A percentile compares a stretch with the other conserved stretches of the same genome.
These are phyloP conservation scores for Panthera uncia DNA, from an alignment of 2,113 vertebrate genomes.

Conservation along the genomic window DNA sequence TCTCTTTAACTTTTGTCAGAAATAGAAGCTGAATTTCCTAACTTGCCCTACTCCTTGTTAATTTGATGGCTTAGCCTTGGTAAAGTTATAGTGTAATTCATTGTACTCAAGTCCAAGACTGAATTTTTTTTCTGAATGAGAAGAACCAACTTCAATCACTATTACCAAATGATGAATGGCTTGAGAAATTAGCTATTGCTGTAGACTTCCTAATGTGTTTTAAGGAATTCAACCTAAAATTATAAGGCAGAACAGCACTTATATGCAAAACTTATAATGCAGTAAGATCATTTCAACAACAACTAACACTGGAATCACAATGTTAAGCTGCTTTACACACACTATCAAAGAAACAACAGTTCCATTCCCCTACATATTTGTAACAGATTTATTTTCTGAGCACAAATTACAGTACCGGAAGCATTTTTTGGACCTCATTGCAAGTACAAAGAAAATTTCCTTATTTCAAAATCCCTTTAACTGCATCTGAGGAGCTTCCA, in stretches of 20 bases:
- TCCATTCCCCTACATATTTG: neutral
- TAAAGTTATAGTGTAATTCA: slow-evolving; percentile 6
- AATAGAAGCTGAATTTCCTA: neutral
- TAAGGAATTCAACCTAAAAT: neutral
- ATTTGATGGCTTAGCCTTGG: neutral
- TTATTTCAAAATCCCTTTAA: slow-evolving; percentile 19
- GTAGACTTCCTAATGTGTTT: slow-evolving; percentile 7
- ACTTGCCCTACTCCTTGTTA: neutral
- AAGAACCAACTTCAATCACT: neutral
- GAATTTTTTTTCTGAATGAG: neutral
- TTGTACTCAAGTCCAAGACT: neutral
- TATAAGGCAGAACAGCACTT: neutral
- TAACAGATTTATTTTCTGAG: slow-evolving; percentile 1
- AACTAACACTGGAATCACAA: neutral
- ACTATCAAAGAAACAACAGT: neutral
- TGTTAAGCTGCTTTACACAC: neutral
- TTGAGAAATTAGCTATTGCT: slow-evolving; percentile 23
- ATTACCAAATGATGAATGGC: neutral
- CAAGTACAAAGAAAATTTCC: slow-evolving; percentile 13
- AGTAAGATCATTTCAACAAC: slow-evolving; percentile 7
- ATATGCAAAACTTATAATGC: neutral
- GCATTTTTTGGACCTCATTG: neutral
- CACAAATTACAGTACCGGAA: neutral
- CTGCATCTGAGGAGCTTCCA: neutral
- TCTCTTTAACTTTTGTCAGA: neutral